Conservation (phyloP, 2,113 vertebrate species). For the Phylloscopus whistleri region DNA sequence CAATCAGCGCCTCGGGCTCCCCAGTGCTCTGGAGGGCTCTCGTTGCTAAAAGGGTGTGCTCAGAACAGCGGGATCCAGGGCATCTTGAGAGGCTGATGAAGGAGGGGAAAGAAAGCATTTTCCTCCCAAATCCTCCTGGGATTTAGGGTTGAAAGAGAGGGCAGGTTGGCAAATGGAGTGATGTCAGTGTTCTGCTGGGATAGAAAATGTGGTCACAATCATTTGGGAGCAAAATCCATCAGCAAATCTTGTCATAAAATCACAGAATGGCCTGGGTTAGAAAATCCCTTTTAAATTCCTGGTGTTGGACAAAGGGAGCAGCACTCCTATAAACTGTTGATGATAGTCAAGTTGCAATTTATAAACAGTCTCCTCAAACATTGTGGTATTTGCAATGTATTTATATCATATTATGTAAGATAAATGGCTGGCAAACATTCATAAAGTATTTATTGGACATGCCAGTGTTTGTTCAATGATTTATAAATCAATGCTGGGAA, state of each 20-base stretch:
- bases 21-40: conserved; percentile 43
- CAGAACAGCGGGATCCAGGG: conserved; percentile 20
- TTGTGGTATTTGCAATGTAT: conserved; percentile 31
- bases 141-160: conserved; percentile 13
- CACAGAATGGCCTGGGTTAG: neutral
- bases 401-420: conserved; percentile 60
- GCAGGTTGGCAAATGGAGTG: neutral
- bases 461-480: conserved; percentile 57
- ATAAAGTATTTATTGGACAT: conserved; percentile 62
- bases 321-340: neutral
- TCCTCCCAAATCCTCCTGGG: neutral
- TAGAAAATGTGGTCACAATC: neutral
- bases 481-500: conserved; percentile 51
- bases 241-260: neutral
- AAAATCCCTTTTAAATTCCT: neutral
- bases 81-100: conserved; percentile 10
- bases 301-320: neutral
- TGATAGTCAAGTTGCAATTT: neutral
- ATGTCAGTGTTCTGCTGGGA: neutral
- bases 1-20: conserved; percentile 14
- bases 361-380: conserved; percentile 1
- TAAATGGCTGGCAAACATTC: conserved; percentile 70
- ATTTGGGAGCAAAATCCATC: neutral
- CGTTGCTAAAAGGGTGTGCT: neutral
- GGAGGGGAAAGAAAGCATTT: conserved; percentile 5